phyloP scores from a whole-genome alignment of 2,888 invertebrate genomes.

The Cerastis rubricosa region DNA sequence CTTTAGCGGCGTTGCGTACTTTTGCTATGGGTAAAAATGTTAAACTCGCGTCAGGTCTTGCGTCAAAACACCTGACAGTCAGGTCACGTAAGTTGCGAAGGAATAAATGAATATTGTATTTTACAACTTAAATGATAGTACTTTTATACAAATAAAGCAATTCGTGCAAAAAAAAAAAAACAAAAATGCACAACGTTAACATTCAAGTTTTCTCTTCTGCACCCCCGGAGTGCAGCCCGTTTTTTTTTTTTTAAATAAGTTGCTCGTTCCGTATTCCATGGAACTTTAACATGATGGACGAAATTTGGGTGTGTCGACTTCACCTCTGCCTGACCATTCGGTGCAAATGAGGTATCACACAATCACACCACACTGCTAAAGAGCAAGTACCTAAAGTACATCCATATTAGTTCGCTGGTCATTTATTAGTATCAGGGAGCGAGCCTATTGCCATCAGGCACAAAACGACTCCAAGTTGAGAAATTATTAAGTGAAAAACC shows the following conservation, averaged over 20 bases:
- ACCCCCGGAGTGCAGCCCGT: too few species aligned
- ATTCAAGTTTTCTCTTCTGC: too few species aligned
- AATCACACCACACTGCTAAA: neutral
- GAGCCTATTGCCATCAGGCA: neutral
- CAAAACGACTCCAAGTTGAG: neutral
- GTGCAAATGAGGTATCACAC: neutral
- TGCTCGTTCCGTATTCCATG: neutral
- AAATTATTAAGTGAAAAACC: neutral
- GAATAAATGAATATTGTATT: too few species aligned
- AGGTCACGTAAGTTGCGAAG: too few species aligned
- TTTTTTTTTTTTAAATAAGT: neutral
- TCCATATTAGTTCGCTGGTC: neutral
- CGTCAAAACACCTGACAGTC: too few species aligned
- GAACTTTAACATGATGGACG: neutral
- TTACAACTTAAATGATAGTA: too few species aligned
- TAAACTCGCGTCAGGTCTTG: too few species aligned
- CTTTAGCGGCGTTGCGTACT: too few species aligned
- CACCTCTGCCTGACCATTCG: neutral
- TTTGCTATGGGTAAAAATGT: too few species aligned
- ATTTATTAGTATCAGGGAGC: neutral
- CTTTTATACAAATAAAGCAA: too few species aligned
- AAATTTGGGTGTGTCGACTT: neutral
- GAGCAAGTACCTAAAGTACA: neutral
- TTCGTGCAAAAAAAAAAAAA: too few species aligned
- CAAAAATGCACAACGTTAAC: too few species aligned